These are phyloP conservation scores for Erynnis tages DNA, from an alignment of 2,888 invertebrate genomes.

Conservation along the genomic window DNA sequence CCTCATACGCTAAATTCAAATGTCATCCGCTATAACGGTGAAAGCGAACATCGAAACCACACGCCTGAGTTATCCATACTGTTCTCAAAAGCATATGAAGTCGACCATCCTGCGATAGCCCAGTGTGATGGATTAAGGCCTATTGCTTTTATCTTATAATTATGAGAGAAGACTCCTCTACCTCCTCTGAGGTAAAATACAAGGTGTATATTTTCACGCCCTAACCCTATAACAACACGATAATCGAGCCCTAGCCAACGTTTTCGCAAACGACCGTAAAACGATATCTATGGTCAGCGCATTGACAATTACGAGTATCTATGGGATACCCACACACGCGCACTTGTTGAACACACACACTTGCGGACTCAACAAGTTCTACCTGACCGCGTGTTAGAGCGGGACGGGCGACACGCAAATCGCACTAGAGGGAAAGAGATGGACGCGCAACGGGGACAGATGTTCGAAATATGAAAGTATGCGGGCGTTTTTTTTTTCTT, in stretches of 20 bases:
- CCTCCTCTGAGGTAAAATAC: too few species aligned
- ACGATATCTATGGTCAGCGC: conserved; percentile 8
- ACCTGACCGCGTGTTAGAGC: conserved; percentile 40
- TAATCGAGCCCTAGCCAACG: background rate
- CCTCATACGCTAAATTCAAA: too few species aligned
- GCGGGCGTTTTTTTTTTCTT: conserved; percentile 61
- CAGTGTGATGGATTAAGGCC: too few species aligned
- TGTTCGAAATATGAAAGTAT: conserved; percentile 66
- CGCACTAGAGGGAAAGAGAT: conserved; percentile 31
- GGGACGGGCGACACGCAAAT: conserved; percentile 33
- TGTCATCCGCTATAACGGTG: too few species aligned
- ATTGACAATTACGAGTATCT: conserved; percentile 20
- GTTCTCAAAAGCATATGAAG: too few species aligned
- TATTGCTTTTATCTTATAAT: too few species aligned
- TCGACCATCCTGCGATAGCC: too few species aligned
- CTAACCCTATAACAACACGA: too few species aligned
- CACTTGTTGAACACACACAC: conserved; percentile 30
- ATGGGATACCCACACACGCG: conserved; percentile 27
- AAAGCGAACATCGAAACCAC: too few species aligned
- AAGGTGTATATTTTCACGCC: too few species aligned
- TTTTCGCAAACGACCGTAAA: background rate
- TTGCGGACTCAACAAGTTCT: conserved; percentile 39
- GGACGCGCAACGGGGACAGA: conserved; percentile 55
- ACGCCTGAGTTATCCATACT: too few species aligned
- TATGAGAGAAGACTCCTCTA: too few species aligned